Evolutionary conservation across 2,888 invertebrate genomes (phyloP).

Genomic region (Chirona hameri): DNA sequence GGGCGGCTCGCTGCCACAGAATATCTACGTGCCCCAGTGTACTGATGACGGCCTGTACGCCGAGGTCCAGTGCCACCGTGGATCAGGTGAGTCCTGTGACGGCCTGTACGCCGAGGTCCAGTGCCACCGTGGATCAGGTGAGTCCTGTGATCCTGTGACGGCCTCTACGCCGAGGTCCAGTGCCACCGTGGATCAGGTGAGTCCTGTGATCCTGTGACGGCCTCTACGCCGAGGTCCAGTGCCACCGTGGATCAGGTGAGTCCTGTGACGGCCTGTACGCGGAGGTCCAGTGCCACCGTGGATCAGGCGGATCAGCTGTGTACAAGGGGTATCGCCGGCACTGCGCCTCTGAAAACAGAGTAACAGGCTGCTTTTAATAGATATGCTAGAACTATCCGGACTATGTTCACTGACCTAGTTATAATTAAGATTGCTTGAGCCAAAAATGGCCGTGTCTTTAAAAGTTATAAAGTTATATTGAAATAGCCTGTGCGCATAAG

Average conservation of each 20-base stretch:
- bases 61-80: neutral
- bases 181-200: neutral
- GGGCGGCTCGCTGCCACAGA: neutral
- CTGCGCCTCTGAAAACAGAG: no score
- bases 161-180: neutral
- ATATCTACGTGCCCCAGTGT: constrained; percentile 13
- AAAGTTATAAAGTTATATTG: no score
- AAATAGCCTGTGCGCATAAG: no score
- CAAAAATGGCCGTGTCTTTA: no score
- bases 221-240: neutral
- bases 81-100: neutral
- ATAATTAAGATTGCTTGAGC: no score
- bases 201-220: neutral
- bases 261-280: neutral
- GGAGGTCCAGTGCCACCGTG: neutral
- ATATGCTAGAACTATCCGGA: no score
- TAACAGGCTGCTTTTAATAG: no score
- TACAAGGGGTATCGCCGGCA: no score
- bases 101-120: neutral
- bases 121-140: neutral
- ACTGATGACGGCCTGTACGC: neutral
- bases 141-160: neutral
- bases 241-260: neutral
- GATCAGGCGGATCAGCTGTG: neutral
- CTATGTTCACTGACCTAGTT: no score